Evolutionary conservation across 2,888 invertebrate species (phyloP), one percentile per base, ranked within the genome.

Genomic region (Liodrosophila aerea): DNA sequence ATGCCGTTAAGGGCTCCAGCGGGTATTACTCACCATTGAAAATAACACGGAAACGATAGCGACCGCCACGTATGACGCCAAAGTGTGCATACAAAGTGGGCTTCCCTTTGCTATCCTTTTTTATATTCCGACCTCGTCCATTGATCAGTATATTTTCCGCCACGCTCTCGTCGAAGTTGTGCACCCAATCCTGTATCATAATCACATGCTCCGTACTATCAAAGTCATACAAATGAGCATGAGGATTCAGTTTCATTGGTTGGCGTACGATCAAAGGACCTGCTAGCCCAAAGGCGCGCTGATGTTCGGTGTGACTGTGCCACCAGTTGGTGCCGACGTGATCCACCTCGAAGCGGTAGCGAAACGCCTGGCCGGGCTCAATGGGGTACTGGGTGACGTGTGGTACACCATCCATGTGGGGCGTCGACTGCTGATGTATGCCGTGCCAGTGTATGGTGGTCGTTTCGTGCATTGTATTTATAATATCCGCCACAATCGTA

Each of bases 401-500:
- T 0, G 89, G 89, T 9, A 88, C 87, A 0, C 89, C 89, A 37
- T 89, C 89, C 89, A 89, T 89, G 30, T 87, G 81, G 0, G 89
- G 89, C 2, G 87, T 85, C 2, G 69, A 49, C 0, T 67, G 73
- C 57, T 88, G 87, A 44, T 87, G 88, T 22, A 89, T 73, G 9
- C 89, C 89, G 52, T 89, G 89, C 89, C 89, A 89, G 53, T 89
- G 89, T 1, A 89, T 67, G 0, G 88, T 87, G 0, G 88, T 88
- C 1, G 76, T 74, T 53, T 88, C 88, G 43, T 87, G 87, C 70
- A 88, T 75, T 18, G 77, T 85, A 37, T 88, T 88, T 36, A 87
- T 87, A 0, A 88, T 76, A 51, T 88, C 88, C 2, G 84, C 88
- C 2, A 88, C 84, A 30, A 88, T 76, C 2, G 86, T 88, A 34